Base-by-base conservation (phyloP, 1,140 invertebrate species). In the Achatina immaculata region DNA sequence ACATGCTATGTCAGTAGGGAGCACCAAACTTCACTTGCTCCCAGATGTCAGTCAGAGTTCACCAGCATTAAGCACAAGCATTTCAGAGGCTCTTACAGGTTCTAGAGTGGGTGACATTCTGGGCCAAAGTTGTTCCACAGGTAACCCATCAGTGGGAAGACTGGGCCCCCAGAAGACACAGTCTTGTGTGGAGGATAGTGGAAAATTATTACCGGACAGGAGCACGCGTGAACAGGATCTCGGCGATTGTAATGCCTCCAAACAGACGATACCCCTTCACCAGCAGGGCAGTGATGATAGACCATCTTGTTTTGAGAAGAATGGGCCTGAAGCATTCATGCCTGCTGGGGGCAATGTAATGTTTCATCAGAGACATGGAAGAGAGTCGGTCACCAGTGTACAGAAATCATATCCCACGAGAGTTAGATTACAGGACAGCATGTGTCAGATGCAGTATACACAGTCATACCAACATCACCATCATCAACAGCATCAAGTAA, bases 1-100 rank as follows among this genome's bases (percentile, higher is more conserved):
- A 80, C 78, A 80, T 72, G 78, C 78, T 55, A 6, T 80, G 40
- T n/a, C 42, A 62, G 38, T 11, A 3, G n/a, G 28, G 6, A 71
- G 11, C 34, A 11, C 1, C 68, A 28, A 4, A 21, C 28, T 21
- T 55, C 48, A 55, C 21, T 3, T 1, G 2, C 24, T 24, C 24
- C 16, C 48, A 55, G 7, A 14, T 55, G 48, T 21, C 3, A 55
- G 2, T 55, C 16, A 55, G 3, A 62, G 6, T n/a, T 28, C 28
- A 2, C n/a, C n/a, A 28, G 16, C 16, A 31, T 28, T 62, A 28
- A 34, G 21, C n/a, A 6, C 11, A 28, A 6, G 28, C n/a, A 11
- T 62, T 6, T 31, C 58, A 62, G n/a, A 28, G 16, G 6, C 58
- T 9, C 58, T 16, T 1, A 4, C 31, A 31, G 58, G 31, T 6